Conservation (phyloP, 2,797 vertebrate species). For the Varecia variegata region DNA sequence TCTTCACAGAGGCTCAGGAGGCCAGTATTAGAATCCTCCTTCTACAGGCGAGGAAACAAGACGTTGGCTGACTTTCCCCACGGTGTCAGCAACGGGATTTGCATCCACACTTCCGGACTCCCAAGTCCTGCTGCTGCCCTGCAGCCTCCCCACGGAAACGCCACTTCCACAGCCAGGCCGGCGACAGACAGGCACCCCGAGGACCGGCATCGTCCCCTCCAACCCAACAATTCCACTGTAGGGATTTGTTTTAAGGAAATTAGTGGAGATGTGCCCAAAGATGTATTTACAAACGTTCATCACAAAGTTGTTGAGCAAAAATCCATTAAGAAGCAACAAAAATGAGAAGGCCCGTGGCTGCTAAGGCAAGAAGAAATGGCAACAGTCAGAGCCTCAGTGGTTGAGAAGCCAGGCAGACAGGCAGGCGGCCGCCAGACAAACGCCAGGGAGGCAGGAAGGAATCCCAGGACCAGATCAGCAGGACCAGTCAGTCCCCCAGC, state of each 20-base stretch:
- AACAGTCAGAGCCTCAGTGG: not conserved
- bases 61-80: not conserved
- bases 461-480: not conserved
- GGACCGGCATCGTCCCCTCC: not conserved
- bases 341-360: not conserved
- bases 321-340: not conserved
- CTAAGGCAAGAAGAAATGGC: constrained; percentile 6
- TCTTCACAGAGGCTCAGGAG: not conserved
- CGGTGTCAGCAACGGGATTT: not conserved
- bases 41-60: not conserved
- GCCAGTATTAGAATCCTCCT: not conserved
- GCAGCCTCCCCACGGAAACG: not conserved
- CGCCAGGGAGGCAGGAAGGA: not conserved
- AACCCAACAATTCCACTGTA: not conserved
- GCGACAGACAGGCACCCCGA: not conserved
- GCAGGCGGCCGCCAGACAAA: not conserved
- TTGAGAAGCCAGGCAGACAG: not conserved
- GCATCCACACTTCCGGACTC: not conserved
- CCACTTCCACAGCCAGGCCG: not conserved
- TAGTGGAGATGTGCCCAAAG: not conserved
- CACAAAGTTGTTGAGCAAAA: not conserved
- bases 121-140: not conserved
- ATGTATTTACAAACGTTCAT: not conserved
- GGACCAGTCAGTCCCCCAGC: not conserved
- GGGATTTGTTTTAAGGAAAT: not conserved